phyloP scores from a whole-genome alignment of 2,113 vertebrate species.

The rat (Rattus norvegicus) region DNA sequence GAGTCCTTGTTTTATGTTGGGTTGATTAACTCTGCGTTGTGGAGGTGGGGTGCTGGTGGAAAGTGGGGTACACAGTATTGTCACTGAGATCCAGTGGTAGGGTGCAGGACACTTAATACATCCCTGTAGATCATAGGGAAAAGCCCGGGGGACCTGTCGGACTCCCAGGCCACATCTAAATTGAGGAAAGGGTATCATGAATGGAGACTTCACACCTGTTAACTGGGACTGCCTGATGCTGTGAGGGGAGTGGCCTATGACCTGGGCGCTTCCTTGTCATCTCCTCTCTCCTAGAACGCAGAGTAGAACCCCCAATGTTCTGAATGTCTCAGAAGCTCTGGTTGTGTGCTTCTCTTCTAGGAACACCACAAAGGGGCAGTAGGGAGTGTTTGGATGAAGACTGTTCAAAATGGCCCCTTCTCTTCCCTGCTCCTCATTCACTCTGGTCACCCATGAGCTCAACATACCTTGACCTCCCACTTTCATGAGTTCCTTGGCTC shows the following conservation, averaged over 20 bases:
- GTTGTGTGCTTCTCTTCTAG: neutral
- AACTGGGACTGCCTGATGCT: no score
- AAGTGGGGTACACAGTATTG: neutral
- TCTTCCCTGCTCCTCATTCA: neutral
- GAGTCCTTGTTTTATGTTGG: neutral
- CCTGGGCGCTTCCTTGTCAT: neutral
- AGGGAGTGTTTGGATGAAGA: neutral
- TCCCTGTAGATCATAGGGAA: neutral
- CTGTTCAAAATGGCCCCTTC: neutral
- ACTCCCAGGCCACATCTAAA: neutral
- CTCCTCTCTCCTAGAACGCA: neutral
- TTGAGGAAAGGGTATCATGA: neutral
- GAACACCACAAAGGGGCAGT: neutral
- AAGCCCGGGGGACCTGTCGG: neutral
- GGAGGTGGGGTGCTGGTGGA: neutral
- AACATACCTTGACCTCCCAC: no score
- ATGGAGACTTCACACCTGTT: neutral
- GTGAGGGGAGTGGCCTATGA: neutral
- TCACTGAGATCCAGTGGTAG: neutral
- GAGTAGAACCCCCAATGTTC: neutral
- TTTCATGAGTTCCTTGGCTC: neutral
- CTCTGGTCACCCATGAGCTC: neutral
- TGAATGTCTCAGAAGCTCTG: neutral
- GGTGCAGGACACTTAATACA: no score
- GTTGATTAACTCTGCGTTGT: neutral